phyloP scores from a whole-genome alignment of 2,888 invertebrate species.

The Spicauda simplicius region DNA sequence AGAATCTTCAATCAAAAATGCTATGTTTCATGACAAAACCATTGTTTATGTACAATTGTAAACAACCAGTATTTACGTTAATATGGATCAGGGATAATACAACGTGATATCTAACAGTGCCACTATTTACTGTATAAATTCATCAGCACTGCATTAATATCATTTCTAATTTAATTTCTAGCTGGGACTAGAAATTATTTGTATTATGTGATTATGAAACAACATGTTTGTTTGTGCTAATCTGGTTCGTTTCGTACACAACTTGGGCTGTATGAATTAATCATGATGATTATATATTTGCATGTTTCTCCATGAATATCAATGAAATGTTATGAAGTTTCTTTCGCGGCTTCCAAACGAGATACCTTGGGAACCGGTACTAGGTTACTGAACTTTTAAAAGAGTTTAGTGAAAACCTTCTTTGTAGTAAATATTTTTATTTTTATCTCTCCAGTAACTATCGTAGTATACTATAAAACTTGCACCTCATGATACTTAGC shows the following conservation, averaged over 20 bases:
- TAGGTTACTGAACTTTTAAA: too few relatives aligned
- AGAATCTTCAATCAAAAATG: too few relatives aligned
- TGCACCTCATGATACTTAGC: too few relatives aligned
- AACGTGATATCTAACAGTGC: not conserved
- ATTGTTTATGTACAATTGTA: not conserved
- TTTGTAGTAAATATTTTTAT: too few relatives aligned
- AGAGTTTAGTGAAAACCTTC: too few relatives aligned
- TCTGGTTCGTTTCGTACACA: not conserved
- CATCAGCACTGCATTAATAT: not conserved
- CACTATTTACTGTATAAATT: not conserved
- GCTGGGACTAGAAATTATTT: not conserved
- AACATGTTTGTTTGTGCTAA: constrained; percentile 6
- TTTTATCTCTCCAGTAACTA: too few relatives aligned
- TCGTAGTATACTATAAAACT: too few relatives aligned
- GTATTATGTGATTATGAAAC: constrained; percentile 9
- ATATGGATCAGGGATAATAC: not conserved
- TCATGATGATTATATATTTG: not conserved
- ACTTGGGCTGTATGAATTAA: constrained; percentile 3
- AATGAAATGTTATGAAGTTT: too few relatives aligned
- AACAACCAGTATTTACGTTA: not conserved
- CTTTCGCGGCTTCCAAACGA: too few relatives aligned
- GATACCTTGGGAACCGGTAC: too few relatives aligned
- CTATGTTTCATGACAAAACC: not conserved
- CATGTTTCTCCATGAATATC: not conserved
- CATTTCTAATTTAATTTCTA: not conserved